Evolutionary conservation across 1,140 invertebrate genomes (phyloP), one percentile per base, ranked within the genome.

Genomic region (Trichogramma pretiosum): DNA sequence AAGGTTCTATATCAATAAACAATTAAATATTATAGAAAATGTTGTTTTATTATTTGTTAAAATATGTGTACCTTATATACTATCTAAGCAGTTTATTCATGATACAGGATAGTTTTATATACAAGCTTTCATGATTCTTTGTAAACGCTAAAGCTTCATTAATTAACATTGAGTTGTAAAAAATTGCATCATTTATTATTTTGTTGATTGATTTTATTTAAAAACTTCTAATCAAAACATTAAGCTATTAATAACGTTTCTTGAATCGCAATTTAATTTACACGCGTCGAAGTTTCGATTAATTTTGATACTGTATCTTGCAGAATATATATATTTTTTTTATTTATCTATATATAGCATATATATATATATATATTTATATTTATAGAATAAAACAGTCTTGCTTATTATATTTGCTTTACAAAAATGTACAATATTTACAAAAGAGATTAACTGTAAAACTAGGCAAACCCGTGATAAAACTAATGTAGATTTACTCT

Each of bases 401-500:
- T 42, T 47, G 22, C 34, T 40, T 43, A 39, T 22, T 40, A 43
- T 48, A 48, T 17, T 48, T 48, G 19, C 11, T 48, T 40, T 48
- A 48, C 49, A 55, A 42, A 46, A 48, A 46, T 43, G 17, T 40
- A 52, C 39, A 46, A 43, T 48, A 39, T 45, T 40, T 45, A 56
- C 38, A 48, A 45, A 34, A 42, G 40, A 48, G 37, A 48, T 52
- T 36, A 41, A 37, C 51, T 44, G 39, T 46, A 35, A 48, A n/a
- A 34, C 30, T 42, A 40, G 28, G 30, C 17, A 43, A 45, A 46
- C 34, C 34, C n/a, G 40, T 36, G 16, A 43, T 36, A 50, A 44
- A 36, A 46, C 30, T 14, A 26, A 14, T 11, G 32, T n/a, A n/a
- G n/a, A n/a, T n/a, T n/a, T n/a, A n/a, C n/a, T n/a, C n/a, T n/a